Evolutionary conservation across 2,113 vertebrate species (phyloP), one percentile per base, ranked within the genome.

Genomic region (Dinomys branickii): DNA sequence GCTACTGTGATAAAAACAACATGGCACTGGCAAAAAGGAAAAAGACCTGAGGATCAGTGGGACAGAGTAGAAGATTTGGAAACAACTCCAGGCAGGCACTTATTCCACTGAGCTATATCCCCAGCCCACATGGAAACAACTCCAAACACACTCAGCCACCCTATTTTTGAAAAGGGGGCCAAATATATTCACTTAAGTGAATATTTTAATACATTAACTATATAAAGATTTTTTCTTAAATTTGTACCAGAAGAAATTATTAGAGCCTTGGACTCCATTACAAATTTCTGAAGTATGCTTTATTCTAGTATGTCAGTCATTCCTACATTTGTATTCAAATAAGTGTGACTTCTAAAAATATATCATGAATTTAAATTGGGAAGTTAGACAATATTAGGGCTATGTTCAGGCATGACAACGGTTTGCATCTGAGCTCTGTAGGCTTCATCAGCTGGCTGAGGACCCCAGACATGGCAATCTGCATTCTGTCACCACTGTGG

Each of bases 271-370:
- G 41, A 88, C 87, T 77, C 52, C 41, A 67, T 67, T 14, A 77
- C 16, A 91, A 83, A 77, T 83, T 90, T 91, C 77, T 91, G 30
- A 84, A 87, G 20, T 61, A 88, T 35, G 16, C 41, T 87, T 16
- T 87, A 47, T 78, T 90, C n/a, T 73, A 44, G 28, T 90, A 88
- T 47, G 20, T 82, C n/a, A 8, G 20, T 82, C n/a, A 8, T 47
- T 90, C 67, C 12, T 87, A 82, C 71, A 75, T 41, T 87, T 87
- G n/a, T 35, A 65, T 91, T 91, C 94, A 13, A 59, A 47, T 69
- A 54, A 77, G 3, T 75, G 33, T 86, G 13, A 65, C 75, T 90
- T 80, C 47, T 50, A 41, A 65, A 67, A 92, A 84, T 86, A 30
- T 19, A 69, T 69, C 75, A 91, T 87, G 35, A 59, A 7, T 59